These are phyloP conservation scores for Coreoperca whiteheadi DNA, from an alignment of 2,113 vertebrate genomes.

Conservation along the genomic window DNA sequence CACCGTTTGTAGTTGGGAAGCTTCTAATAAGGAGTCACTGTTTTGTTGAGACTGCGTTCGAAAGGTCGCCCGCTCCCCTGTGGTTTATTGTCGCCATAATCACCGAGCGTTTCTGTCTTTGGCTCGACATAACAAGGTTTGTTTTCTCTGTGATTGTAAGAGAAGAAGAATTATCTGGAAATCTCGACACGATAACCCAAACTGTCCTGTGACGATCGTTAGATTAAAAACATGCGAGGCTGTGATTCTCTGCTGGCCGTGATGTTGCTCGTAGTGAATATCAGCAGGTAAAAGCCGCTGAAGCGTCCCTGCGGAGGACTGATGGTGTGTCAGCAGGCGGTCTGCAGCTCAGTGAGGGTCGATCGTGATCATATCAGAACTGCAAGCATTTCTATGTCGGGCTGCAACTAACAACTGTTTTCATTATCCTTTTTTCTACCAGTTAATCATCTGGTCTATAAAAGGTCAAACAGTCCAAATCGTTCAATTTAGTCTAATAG, in stretches of 20 bases:
- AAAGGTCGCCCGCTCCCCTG: neutral
- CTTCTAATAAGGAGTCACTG: too few relatives aligned
- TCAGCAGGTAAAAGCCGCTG: neutral
- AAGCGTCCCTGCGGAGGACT: neutral
- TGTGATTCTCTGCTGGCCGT: neutral
- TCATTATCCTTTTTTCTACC: too few relatives aligned
- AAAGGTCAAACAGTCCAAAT: too few relatives aligned
- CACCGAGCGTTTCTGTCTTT: neutral
- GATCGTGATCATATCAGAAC: too few relatives aligned
- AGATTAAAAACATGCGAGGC: slow-evolving; percentile 4
- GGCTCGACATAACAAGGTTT: neutral
- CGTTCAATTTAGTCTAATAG: too few relatives aligned
- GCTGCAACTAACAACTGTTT: too few relatives aligned
- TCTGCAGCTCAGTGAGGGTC: too few relatives aligned
- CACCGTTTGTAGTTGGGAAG: too few relatives aligned
- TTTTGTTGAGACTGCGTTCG: neutral
- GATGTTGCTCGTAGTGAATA: neutral
- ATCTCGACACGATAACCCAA: slow-evolving; percentile 18
- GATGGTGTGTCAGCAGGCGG: neutral
- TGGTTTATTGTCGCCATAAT: neutral
- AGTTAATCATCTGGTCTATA: too few relatives aligned
- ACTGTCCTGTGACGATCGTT: neutral
- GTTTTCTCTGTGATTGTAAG: neutral
- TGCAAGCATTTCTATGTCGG: too few relatives aligned
- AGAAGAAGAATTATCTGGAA: neutral